Conservation (phyloP, 2,113 vertebrate genomes). For the Cyanoramphus novaezelandiae region DNA sequence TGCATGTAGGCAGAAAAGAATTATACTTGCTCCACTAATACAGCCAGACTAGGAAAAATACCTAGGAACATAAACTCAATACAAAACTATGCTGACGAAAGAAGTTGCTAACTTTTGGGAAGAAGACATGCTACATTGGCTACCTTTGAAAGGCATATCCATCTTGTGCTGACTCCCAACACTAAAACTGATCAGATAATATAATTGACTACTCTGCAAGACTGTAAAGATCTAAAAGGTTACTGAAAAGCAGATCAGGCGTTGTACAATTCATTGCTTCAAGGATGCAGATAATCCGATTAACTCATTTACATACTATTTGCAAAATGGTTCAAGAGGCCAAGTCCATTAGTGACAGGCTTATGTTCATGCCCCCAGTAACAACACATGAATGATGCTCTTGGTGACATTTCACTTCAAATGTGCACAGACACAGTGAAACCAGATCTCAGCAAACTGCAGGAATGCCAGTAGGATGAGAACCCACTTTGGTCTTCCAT, state of each 20-base stretch:
- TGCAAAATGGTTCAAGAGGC: background rate
- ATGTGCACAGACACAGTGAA: background rate
- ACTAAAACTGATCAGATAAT: background rate
- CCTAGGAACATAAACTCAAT: background rate
- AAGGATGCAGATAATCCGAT: background rate
- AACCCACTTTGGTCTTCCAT: background rate
- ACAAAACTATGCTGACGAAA: background rate
- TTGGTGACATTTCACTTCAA: background rate
- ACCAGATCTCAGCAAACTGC: background rate
- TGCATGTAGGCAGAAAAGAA: background rate
- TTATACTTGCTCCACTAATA: background rate
- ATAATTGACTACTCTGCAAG: background rate
- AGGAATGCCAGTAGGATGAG: background rate
- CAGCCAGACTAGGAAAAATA: background rate
- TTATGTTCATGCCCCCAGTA: background rate
- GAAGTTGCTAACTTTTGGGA: background rate
- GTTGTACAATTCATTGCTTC: background rate
- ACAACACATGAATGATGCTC: background rate
- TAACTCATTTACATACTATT: background rate
- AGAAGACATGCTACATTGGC: background rate
- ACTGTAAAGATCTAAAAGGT: conserved; percentile 9
- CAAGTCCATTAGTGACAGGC: background rate
- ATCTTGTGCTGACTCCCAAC: background rate
- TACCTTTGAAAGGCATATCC: background rate
- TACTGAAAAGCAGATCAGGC: background rate